Conservation (phyloP, 2,113 vertebrate genomes). For the Burhinus oedicnemus region DNA sequence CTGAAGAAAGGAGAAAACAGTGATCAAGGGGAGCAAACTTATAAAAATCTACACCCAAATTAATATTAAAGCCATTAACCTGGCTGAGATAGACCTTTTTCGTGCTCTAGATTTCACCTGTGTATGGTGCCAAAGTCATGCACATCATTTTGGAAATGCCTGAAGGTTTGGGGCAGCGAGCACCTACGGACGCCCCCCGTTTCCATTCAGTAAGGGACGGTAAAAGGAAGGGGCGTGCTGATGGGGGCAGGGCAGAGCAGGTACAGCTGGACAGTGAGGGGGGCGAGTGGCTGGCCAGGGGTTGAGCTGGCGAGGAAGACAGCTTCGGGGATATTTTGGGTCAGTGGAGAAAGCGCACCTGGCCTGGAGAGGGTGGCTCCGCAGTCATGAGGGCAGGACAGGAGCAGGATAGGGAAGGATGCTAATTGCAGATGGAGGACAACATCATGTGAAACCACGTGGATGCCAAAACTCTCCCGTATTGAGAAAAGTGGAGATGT, state of each 20-base stretch:
- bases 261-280: rapidly evolving
- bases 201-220: background rate
- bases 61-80: background rate
- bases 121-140: rapidly evolving
- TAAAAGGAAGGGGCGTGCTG: background rate
- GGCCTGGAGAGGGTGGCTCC: background rate
- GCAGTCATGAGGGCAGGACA: rapidly evolving
- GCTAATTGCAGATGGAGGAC: background rate
- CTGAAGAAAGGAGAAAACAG: background rate
- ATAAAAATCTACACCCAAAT: background rate
- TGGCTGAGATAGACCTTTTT: background rate
- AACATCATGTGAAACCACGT: rapidly evolving
- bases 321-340: background rate
- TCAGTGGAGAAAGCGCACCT: background rate
- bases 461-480: background rate
- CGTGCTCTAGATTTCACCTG: background rate
- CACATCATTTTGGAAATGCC: background rate
- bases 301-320: rapidly evolving
- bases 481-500: background rate
- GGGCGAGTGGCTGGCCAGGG: background rate
- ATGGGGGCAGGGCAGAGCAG: background rate
- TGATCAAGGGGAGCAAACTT: background rate
- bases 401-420: background rate
- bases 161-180: background rate
- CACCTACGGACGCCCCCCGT: rapidly evolving